Conservation (phyloP, 1,140 invertebrate species). For the Eueides isabella region DNA sequence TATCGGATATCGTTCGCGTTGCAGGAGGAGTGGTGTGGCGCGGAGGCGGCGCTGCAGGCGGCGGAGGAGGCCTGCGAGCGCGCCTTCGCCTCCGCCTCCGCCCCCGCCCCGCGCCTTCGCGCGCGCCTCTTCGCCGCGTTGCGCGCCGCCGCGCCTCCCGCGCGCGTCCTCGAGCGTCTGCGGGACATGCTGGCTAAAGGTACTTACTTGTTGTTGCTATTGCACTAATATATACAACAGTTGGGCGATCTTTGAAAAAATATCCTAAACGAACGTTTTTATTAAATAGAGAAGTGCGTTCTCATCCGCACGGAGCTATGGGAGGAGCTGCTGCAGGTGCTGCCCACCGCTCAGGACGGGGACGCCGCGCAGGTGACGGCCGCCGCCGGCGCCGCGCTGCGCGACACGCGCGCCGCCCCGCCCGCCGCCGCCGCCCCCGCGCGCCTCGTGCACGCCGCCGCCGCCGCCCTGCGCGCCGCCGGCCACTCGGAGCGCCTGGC, state of each 20-base stretch:
- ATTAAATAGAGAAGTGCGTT: neutral
- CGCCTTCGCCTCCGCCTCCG: constrained; percentile 24
- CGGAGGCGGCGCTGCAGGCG: constrained; percentile 43
- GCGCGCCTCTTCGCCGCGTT: constrained; percentile 36
- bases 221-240: too few relatives aligned
- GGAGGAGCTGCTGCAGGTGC: constrained; percentile 45
- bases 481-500: constrained; percentile 65
- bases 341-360: constrained; percentile 33
- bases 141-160: constrained; percentile 33
- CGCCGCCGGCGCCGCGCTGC: constrained; percentile 44
- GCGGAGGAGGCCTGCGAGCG: constrained; percentile 43
- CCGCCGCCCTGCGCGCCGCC: constrained; percentile 45
- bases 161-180: constrained; percentile 39
- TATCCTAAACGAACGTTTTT: too few relatives aligned
- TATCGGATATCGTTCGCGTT: neutral
- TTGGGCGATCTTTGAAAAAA: too few relatives aligned
- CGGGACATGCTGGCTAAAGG: constrained; percentile 38
- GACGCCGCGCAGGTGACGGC: constrained; percentile 35
- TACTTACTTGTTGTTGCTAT: too few relatives aligned
- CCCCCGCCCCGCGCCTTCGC: constrained; percentile 32
- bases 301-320: constrained; percentile 43
- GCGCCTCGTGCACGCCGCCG: constrained; percentile 46
- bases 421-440: constrained; percentile 44
- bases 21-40: constrained; percentile 48
- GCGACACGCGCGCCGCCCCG: constrained; percentile 34